phyloP scores from a whole-genome alignment of 1,140 invertebrate genomes.

The Artemia franciscana region DNA sequence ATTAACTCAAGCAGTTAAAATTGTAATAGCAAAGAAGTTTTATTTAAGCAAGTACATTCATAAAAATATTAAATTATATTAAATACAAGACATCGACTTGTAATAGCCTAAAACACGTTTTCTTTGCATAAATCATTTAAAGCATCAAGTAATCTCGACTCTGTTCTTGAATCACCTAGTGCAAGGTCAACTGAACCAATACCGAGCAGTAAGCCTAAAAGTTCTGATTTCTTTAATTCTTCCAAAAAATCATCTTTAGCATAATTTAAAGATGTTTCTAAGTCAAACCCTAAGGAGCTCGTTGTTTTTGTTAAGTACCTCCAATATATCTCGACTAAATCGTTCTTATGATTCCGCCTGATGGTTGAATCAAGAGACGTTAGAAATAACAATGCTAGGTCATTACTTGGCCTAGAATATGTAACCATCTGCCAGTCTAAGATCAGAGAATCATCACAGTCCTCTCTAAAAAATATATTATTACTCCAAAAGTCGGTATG shows the following conservation, averaged over 20 bases:
- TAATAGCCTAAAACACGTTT: constrained; percentile 28
- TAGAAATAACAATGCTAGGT: constrained; percentile 47
- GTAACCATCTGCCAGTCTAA: constrained; percentile 66
- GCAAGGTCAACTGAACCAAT: constrained; percentile 53
- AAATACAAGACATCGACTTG: too few species aligned
- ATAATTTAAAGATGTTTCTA: constrained; percentile 29
- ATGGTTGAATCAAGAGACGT: constrained; percentile 44
- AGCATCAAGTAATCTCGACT: constrained; percentile 35
- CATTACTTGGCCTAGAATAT: constrained; percentile 46
- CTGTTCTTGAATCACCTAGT: constrained; percentile 36
- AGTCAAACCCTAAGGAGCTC: constrained; percentile 30
- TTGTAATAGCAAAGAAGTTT: too few species aligned
- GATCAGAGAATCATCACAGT: constrained; percentile 30
- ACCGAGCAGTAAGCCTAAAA: constrained; percentile 44
- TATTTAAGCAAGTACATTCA: too few species aligned
- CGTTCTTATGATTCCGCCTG: constrained; percentile 30
- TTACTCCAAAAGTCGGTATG: constrained; percentile 65
- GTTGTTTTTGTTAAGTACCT: constrained; percentile 22
- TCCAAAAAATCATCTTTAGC: constrained; percentile 27
- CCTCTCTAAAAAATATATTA: constrained; percentile 37
- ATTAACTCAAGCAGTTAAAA: too few species aligned
- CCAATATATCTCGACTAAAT: constrained; percentile 42
- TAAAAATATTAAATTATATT: too few species aligned
- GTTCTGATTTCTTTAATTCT: constrained; percentile 41
- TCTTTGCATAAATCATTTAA: constrained; percentile 32